Conservation (phyloP, 2,113 vertebrate genomes). For the Siniperca knerii region DNA sequence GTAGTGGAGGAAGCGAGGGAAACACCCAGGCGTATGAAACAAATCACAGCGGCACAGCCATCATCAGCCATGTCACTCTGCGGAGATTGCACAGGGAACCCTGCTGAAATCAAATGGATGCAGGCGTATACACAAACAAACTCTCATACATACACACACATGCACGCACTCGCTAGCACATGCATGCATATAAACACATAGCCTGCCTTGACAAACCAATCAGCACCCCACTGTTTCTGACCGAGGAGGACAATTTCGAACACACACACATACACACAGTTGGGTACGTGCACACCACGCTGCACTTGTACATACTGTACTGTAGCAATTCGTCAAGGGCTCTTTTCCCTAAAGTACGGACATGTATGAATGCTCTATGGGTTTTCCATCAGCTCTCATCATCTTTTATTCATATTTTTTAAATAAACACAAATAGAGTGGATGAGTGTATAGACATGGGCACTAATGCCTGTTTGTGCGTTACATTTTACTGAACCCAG, state of each 20-base stretch:
- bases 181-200: conserved; percentile 11
- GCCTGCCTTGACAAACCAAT: conserved; percentile 61
- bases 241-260: conserved; percentile 47
- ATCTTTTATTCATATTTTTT: conserved; percentile 80
- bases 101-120: conserved; percentile 68
- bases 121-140: conserved; percentile 54
- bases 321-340: conserved; percentile 17
- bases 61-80: conserved; percentile 67
- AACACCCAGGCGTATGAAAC: conserved; percentile 69
- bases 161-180: background rate
- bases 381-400: conserved; percentile 68
- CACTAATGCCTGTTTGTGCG: conserved; percentile 63
- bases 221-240: conserved; percentile 57
- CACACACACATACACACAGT: conserved; percentile 7
- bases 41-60: conserved; percentile 65
- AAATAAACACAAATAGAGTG: conserved; percentile 74
- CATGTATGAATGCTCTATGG: conserved; percentile 63
- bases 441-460: conserved; percentile 63
- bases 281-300: background rate
- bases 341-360: conserved; percentile 44
- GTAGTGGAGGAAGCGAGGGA: conserved; percentile 54
- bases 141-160: conserved; percentile 13
- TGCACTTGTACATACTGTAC: conserved; percentile 36
- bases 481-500: conserved; percentile 67
- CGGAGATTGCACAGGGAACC: conserved; percentile 66